phyloP scores from a whole-genome alignment of 2,888 invertebrate species.

The Lissocephala sabroskyi region DNA sequence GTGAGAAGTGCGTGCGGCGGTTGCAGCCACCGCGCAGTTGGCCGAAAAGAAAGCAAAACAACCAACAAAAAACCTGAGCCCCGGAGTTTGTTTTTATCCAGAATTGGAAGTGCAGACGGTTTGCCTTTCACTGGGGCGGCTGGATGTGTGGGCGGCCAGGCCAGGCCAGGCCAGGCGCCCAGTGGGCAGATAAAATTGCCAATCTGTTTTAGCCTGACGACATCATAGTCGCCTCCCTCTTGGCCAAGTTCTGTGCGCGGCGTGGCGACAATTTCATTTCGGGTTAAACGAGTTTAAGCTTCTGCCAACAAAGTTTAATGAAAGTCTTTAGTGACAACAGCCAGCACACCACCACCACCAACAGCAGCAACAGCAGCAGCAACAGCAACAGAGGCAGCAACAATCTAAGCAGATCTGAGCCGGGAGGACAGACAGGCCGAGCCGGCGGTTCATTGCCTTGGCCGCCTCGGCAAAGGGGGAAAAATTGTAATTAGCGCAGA shows the following conservation, averaged over 20 bases:
- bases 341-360: slow-evolving; percentile 11
- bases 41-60: too few relatives aligned
- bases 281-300: slow-evolving; percentile 59
- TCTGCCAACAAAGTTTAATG: slow-evolving; percentile 57
- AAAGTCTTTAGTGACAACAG: slow-evolving; percentile 50
- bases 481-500: slow-evolving; percentile 69
- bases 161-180: too few relatives aligned
- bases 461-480: slow-evolving; percentile 62
- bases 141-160: slow-evolving; percentile 47
- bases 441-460: slow-evolving; percentile 29
- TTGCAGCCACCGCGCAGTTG: too few relatives aligned
- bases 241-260: background rate
- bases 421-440: slow-evolving; percentile 6
- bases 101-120: too few relatives aligned
- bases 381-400: slow-evolving; percentile 5
- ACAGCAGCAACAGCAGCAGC: slow-evolving; percentile 11
- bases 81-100: too few relatives aligned
- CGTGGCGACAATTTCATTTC: slow-evolving; percentile 51
- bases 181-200: slow-evolving; percentile 66
- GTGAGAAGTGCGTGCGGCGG: slow-evolving; percentile 51
- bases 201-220: slow-evolving; percentile 35
- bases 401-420: slow-evolving; percentile 53
- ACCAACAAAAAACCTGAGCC: too few relatives aligned
- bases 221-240: slow-evolving; percentile 16
- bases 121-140: too few relatives aligned